These are phyloP conservation scores for Mus minutoides DNA, from an alignment of 2,797 vertebrate species.

Conservation along the genomic window DNA sequence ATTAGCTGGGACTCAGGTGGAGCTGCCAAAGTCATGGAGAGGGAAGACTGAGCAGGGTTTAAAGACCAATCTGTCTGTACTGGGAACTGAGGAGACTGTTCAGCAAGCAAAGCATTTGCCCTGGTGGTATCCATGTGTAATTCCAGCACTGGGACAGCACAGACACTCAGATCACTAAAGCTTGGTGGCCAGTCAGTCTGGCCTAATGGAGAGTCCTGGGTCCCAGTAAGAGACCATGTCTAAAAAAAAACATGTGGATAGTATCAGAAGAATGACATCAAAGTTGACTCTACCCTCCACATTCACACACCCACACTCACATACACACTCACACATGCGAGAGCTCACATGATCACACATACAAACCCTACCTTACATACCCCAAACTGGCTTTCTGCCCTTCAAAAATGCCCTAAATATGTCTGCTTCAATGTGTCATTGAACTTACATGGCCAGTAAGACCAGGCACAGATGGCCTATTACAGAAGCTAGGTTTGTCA, in stretches of 20 bases:
- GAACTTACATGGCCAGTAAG: not conserved
- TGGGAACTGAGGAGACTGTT: not conserved
- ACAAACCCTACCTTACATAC: not conserved
- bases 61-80: not conserved
- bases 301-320: not conserved
- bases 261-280: not conserved
- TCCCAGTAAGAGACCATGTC: not conserved
- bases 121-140: not conserved
- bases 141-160: not conserved
- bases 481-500: not conserved
- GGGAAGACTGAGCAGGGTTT: not conserved
- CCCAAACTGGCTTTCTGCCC: not conserved
- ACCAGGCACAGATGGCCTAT: not conserved
- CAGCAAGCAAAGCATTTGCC: not conserved
- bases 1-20: not conserved
- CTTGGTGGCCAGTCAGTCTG: not conserved
- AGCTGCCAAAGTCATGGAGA: not conserved
- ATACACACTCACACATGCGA: not conserved
- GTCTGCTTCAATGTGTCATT: not conserved
- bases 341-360: too few relatives aligned
- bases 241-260: not conserved
- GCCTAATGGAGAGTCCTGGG: not conserved
- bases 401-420: not conserved
- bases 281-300: not conserved
- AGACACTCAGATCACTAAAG: not conserved